Conservation (phyloP, 2,888 invertebrate species). For the Drosophila macrospina region DNA sequence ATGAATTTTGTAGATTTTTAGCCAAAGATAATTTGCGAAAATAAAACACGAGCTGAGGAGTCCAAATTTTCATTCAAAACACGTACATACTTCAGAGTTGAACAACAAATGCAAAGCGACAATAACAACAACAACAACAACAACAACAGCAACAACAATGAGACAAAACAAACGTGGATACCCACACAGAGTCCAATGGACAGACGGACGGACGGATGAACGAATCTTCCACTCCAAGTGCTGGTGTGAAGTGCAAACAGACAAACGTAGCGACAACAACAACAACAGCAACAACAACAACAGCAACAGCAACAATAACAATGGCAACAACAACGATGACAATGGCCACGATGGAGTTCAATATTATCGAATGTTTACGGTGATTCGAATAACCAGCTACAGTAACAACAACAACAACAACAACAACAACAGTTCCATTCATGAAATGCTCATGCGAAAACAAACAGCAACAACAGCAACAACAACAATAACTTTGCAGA, state of each 20-base stretch:
- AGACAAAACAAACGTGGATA: constrained; percentile 52
- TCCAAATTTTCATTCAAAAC: constrained; percentile 69
- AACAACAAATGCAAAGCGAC: constrained; percentile 64
- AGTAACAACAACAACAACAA: constrained; percentile 30
- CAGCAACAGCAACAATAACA: constrained; percentile 19
- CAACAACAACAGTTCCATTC: constrained; percentile 58
- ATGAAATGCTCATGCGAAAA: constrained; percentile 65
- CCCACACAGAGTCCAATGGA: constrained; percentile 27
- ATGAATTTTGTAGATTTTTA: constrained; percentile 72
- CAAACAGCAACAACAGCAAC: constrained; percentile 32
- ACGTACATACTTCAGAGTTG: constrained; percentile 64
- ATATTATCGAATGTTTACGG: constrained; percentile 64
- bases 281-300: constrained; percentile 8
- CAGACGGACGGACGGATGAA: constrained; percentile 15
- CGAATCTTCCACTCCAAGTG: constrained; percentile 31
- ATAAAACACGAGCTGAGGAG: constrained; percentile 49
- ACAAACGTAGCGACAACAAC: constrained; percentile 29
- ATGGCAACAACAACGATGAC: constrained; percentile 5
- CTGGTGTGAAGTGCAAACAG: constrained; percentile 67
- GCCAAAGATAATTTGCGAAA: constrained; percentile 68
- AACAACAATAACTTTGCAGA: constrained; percentile 32
- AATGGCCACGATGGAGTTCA: constrained; percentile 47
- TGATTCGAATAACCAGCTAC: constrained; percentile 38
- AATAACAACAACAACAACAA: constrained; percentile 30
- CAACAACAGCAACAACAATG: constrained; percentile 37